Base-by-base conservation (phyloP, 2,888 invertebrate genomes). In the Chrysolina oricalcia region DNA sequence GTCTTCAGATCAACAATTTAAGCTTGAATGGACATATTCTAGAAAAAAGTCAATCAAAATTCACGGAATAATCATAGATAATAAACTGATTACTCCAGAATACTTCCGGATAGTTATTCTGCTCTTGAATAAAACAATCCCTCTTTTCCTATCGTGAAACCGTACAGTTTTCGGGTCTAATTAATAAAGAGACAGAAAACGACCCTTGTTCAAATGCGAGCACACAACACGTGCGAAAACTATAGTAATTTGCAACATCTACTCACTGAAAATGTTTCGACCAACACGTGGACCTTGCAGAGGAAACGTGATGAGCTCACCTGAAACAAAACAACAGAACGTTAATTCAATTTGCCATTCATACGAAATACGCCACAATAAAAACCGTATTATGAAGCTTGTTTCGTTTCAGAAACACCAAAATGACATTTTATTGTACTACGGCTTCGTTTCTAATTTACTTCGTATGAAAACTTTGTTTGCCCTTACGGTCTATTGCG, bases 271-370 rank as follows among this genome's bases (percentile, higher is more conserved):
- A 35, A 27, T 35, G 27, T 23, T 27, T 17, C n/a, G 27, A 3
- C 23, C 59, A 15, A 59, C 27, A 59, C 59, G 59, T 59, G 59
- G 8, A 35, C 35, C 27, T 59, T n/a, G 27, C 59, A n/a, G 27
- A 35, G 11, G 2, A 59, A 23, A 27, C 59, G 59, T 27, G 35
- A 59, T 27, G n/a, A 35, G 35, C 59, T 59, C 59, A 59, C 59
- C 59, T 59, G 59, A 59, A 59, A 59, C 59, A 59, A 59, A 59
- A 59, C n/a, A 59, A 59, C 35, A 15, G 9, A 2, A 59, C 59
- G 23, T 59, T 59, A 59, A 59, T 59, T 59, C 23, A 8, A 27
- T 27, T 59, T 11, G 48, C 17, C 48, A 48, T 9, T 48, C 23
- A 23, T 4, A 23, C 3, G 35, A 23, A 35, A 27, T 27, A 23